Evolutionary conservation across 64 coral and sea anemone genomes (phyloP).

Genomic region (Montipora cactus): DNA sequence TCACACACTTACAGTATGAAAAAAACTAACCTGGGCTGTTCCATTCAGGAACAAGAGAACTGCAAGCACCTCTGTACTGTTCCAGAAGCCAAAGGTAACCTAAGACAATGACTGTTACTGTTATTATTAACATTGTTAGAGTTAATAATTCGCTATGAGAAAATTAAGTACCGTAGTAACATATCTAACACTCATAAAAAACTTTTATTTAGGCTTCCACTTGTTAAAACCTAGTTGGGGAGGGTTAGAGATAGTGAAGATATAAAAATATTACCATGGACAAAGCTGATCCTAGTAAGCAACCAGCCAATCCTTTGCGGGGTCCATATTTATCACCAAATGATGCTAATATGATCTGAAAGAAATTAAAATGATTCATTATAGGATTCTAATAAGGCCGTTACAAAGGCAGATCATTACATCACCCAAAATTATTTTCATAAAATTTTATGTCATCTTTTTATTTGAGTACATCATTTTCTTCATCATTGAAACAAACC

Average conservation of each 20-base stretch:
- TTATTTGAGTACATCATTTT: too few species aligned
- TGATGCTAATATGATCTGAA: conserved; percentile 82
- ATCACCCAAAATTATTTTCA: too few species aligned
- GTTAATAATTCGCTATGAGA: too few species aligned
- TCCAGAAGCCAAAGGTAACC: conserved; percentile 93
- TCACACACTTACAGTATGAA: not conserved
- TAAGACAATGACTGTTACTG: conserved; percentile 13
- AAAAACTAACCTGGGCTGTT: conserved; percentile 78
- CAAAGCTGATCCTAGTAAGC: conserved; percentile 86
- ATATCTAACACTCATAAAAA: not conserved
- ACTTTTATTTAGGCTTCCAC: not conserved
- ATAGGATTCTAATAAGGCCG: too few species aligned
- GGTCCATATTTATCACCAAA: conserved; percentile 97
- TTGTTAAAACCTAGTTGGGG: not conserved
- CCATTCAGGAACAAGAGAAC: conserved; percentile 97
- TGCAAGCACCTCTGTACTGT: conserved; percentile 69
- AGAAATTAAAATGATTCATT: not conserved
- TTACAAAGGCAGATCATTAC: too few species aligned
- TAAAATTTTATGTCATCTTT: too few species aligned
- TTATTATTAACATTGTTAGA: too few species aligned
- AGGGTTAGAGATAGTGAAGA: not conserved
- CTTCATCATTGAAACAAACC: too few species aligned
- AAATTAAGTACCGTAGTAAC: too few species aligned
- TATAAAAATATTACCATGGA: conserved; percentile 81
- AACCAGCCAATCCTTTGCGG: conserved; percentile 78